Evolutionary conservation across 2,797 vertebrate species (phyloP), one percentile per base, ranked within the genome.

Genomic region (Oreonectes daqikongensis): DNA sequence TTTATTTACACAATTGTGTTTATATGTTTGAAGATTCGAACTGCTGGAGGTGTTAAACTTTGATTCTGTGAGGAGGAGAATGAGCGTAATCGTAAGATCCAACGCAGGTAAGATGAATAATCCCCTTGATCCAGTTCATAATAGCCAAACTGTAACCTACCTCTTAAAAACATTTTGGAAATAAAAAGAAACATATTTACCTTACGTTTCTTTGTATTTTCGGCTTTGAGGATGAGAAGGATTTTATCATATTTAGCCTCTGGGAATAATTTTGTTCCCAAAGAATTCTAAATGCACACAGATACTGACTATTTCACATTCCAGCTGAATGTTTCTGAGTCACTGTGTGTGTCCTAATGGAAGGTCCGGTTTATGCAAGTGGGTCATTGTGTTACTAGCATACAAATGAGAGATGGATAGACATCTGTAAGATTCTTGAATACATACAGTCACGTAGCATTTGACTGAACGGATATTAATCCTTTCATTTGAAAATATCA

Each of bases 11-110:
- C 83, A 59, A 78, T 84, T 79, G 59, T 69, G 35, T 79, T 68
- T 70, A 48, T 75, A 50, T 82, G 52, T 81, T 85, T 73, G n/a
- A n/a, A 94, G 97, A 85, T 99, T 97, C 86, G 95, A 98, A 84
- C 87, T 99, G 69, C 72, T 99, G 57, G 95, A 99, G 24, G 90
- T 96, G 83, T 86, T 99, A 85, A 97, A 93, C 40, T 99, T 99
- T 63, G 97, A 99, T 88, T 98, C 97, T 0, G 96, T 98, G 69
- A 91, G 97, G 69, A 93, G 97, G 50, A 92, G 97, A 79, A 99
- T 99, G 97, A 99, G 97, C 28, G 96, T 99, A 14, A 97, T 99
- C 0, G 96, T 99, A 82, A 93, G 89, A 75, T 91, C 94, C 63
- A 77, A 77, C 77, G 79, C 92, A 87, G 97, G 97, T 99, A 93